A percentile compares a stretch with the other conserved stretches of the same genome.
phyloP scores from a whole-genome alignment of 2,113 vertebrate genomes.

The Myrmecobius fasciatus region DNA sequence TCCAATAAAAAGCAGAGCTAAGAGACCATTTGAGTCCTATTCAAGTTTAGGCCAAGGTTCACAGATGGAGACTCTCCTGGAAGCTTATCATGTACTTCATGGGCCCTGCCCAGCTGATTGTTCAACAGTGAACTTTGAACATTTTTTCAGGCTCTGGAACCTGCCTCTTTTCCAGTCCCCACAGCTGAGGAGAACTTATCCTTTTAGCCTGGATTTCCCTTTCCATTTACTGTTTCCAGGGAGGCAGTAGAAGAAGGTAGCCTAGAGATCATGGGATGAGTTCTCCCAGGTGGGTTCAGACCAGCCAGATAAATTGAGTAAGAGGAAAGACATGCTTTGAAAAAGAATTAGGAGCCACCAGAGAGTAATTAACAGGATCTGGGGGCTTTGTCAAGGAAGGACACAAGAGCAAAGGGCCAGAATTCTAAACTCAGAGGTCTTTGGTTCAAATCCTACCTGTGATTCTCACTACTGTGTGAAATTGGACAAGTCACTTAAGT shows the following conservation, averaged over 20 bases:
- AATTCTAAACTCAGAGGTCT: neutral
- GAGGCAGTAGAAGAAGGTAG: slow-evolving; percentile 25
- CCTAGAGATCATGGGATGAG: neutral
- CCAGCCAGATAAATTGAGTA: neutral
- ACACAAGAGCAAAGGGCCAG: neutral
- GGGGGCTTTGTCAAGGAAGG: neutral
- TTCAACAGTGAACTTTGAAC: slow-evolving; percentile 68
- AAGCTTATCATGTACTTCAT: slow-evolving; percentile 40
- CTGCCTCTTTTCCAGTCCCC: neutral
- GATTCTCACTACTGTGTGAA: neutral
- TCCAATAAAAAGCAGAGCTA: neutral
- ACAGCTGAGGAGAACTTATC: neutral
- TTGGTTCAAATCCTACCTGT: neutral
- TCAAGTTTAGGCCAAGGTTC: slow-evolving; percentile 71
- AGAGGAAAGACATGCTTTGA: neutral
- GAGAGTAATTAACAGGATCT: neutral
- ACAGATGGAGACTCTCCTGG: slow-evolving; percentile 56
- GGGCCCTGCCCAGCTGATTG: slow-evolving; percentile 59
- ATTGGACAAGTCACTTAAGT: neutral
- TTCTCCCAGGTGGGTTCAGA: slow-evolving; percentile 22
- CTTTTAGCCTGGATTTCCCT: neutral
- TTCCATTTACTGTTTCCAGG: neutral
- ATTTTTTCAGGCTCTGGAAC: slow-evolving; percentile 14
- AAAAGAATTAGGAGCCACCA: slow-evolving; percentile 22
- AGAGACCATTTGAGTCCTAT: slow-evolving; percentile 48